Percentiles rank a stretch among this genome's conserved stretches.
Conservation (phyloP, 1,140 invertebrate species). For the Aradophagus sp. region DNA sequence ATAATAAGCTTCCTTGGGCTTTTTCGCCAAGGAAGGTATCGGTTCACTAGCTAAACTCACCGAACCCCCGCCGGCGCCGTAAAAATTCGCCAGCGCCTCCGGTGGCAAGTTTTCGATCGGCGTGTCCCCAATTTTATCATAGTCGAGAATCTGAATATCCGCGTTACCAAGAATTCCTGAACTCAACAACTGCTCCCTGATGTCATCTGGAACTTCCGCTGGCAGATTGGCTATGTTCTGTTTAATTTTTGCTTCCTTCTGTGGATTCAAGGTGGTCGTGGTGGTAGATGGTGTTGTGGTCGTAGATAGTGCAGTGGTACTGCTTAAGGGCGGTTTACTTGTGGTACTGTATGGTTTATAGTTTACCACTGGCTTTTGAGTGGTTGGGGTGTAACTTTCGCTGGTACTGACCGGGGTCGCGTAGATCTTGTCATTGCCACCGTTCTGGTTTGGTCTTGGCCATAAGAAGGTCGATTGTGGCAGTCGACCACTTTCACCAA, state of each 20-base stretch:
- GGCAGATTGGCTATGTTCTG: conserved; percentile 79
- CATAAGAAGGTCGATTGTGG: conserved; percentile 60
- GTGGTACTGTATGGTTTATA: conserved; percentile 32
- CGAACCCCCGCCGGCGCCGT: conserved; percentile 83
- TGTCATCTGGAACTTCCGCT: conserved; percentile 89
- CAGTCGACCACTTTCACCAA: conserved; percentile 54
- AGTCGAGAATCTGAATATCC: conserved; percentile 89
- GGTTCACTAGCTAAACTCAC: conserved; percentile 80
- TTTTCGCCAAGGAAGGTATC: conserved; percentile 77
- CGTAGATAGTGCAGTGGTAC: conserved; percentile 34
- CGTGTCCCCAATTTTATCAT: conserved; percentile 91
- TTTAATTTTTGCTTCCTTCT: conserved; percentile 76
- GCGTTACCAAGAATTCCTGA: conserved; percentile 90
- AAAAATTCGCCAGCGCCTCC: conserved; percentile 88
- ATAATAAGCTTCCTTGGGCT: conserved; percentile 65
- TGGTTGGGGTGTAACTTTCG: conserved; percentile 46
- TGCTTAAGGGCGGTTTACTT: conserved; percentile 30
- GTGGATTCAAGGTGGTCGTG: conserved; percentile 60
- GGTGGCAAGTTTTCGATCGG: conserved; percentile 88
- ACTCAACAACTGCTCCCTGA: conserved; percentile 86
- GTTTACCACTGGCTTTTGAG: conserved; percentile 39
- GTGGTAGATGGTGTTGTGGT: conserved; percentile 60
- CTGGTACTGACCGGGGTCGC: conserved; percentile 65
- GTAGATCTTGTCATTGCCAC: conserved; percentile 66
- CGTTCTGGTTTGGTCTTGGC: conserved; percentile 58